A percentile compares a stretch with the other conserved stretches of the same genome.
Evolutionary conservation across 2,113 vertebrate species (phyloP).

Genomic region (Rhinopithecus roxellana): DNA sequence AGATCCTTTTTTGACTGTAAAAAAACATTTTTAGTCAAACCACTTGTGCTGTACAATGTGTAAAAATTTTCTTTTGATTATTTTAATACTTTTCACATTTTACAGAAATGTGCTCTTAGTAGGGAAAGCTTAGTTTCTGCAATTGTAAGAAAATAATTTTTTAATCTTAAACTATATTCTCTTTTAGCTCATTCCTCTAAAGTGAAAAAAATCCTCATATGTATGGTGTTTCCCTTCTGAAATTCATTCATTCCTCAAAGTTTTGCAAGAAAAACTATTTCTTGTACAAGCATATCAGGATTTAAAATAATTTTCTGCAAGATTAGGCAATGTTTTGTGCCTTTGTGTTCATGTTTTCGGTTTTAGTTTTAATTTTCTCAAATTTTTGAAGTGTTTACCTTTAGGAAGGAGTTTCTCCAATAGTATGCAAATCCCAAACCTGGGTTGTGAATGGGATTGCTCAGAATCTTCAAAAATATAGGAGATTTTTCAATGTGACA

Average conservation of each 20-base stretch:
- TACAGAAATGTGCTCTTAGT: neutral
- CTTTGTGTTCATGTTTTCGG: neutral
- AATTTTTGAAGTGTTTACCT: slow-evolving; percentile 48
- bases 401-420: slow-evolving; percentile 17
- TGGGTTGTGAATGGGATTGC: neutral
- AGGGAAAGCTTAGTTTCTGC: neutral
- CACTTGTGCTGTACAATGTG: neutral
- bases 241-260: neutral
- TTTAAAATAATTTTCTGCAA: slow-evolving; percentile 21
- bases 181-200: neutral
- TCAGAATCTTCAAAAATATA: neutral
- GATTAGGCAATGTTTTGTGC: neutral
- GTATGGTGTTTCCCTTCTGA: neutral
- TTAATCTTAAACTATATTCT: neutral
- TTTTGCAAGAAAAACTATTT: slow-evolving; percentile 31
- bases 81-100: slow-evolving; percentile 12
- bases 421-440: neutral
- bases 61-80: neutral
- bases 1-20: neutral
- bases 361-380: slow-evolving; percentile 43
- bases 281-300: neutral
- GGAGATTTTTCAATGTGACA: neutral
- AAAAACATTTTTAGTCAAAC: neutral
- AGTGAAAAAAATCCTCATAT: neutral
- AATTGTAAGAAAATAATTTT: slow-evolving; percentile 20